Percentiles rank a stretch among this genome's conserved stretches.
These are phyloP conservation scores for Patella ulyssiponensis DNA, from an alignment of 2,888 invertebrate genomes.

Conservation along the genomic window DNA sequence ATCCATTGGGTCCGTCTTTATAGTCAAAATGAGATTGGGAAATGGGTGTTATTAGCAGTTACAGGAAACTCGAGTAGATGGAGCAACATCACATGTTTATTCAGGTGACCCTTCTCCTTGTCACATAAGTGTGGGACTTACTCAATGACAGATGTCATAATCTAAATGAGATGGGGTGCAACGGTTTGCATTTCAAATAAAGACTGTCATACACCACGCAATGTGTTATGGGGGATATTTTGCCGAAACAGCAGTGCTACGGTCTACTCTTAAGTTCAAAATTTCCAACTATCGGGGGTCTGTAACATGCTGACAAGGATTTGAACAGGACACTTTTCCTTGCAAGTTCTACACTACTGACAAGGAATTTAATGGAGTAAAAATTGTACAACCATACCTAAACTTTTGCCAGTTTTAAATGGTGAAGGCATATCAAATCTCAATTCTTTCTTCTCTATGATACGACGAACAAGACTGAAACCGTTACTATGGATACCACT, in stretches of 20 bases:
- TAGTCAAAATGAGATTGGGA: neutral
- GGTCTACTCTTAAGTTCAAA: too few relatives aligned
- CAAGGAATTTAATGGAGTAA: neutral
- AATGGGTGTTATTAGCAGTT: neutral
- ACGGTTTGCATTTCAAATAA: too few relatives aligned
- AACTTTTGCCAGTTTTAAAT: constrained; percentile 77
- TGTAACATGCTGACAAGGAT: too few relatives aligned
- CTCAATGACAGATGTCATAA: too few relatives aligned
- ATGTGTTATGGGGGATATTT: too few relatives aligned
- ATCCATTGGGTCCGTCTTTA: neutral
- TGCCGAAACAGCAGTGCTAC: too few relatives aligned
- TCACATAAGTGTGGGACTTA: too few relatives aligned
- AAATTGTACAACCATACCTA: constrained; percentile 76
- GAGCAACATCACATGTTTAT: neutral
- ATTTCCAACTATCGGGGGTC: too few relatives aligned
- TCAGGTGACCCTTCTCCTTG: too few relatives aligned
- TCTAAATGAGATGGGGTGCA: too few relatives aligned
- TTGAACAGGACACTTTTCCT: too few relatives aligned
- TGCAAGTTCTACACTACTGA: neutral
- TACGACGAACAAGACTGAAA: constrained; percentile 88
- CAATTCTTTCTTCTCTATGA: constrained; percentile 80
- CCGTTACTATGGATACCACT: constrained; percentile 96
- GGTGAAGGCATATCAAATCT: constrained; percentile 82
- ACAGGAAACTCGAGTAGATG: neutral
- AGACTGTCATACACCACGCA: too few relatives aligned